Evolutionary conservation across 1,140 invertebrate genomes (phyloP).

Genomic region (fruit fly (Drosophila melanogaster)): Release_6_plus_ISO1_MT NT_033777.3:28934501-28935000

Average conservation of each 20-base stretch:
- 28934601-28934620: conserved; percentile 16
- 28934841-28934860: conserved; percentile 27
- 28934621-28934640: not conserved
- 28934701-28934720: conserved; percentile 70
- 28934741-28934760: not conserved
- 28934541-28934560: conserved; percentile 72
- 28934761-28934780: conserved; percentile 22
- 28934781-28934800: conserved; percentile 28
- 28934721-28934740: conserved; percentile 2
- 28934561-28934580: conserved; percentile 83
- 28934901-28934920: no score
- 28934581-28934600: conserved; percentile 63
- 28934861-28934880: conserved; percentile 1
- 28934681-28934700: conserved; percentile 82
- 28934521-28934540: conserved; percentile 80
- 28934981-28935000: no score
- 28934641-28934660: conserved; percentile 30
- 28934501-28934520: conserved; percentile 83
- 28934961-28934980: no score
- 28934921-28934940: no score
- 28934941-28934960: no score
- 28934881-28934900: no score
- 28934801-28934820: conserved; percentile 32
- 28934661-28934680: conserved; percentile 62
- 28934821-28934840: conserved; percentile 65